Base-by-base conservation (phyloP, 2,113 vertebrate species). In the Charadrius vociferus region DNA sequence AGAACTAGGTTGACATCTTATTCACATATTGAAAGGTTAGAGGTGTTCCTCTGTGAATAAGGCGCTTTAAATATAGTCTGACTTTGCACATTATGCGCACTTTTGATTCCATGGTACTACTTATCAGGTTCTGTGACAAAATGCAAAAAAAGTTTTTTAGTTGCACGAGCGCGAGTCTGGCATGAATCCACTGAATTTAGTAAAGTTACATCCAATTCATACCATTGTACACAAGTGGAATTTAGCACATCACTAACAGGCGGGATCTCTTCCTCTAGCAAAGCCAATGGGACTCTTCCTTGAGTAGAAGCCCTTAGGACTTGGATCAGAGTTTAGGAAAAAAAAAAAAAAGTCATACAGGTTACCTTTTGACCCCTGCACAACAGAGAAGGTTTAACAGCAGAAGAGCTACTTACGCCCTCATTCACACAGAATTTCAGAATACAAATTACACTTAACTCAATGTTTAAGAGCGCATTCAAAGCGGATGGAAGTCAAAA, bases 241-340 rank as follows among this genome's bases (percentile, higher is more conserved):
- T 5, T 45, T 2, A 23, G 16, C 2, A 1, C 36, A 5, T 2
- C 0, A 8, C 74, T 26, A 11, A 22, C 0, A 4, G 37, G 29
- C 2, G 18, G n/a, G 27, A 47, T 52, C 68, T 73, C 30, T 36
- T 14, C 73, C 39, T 23, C 61, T 0, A 14, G 26, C 24, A 41
- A 41, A 47, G 34, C 5, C 61, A 39, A 1, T 0, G 4, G 21
- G 32, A 71, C 34, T 32, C 52, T 13, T 39, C 71, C 58, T 30
- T 3, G 24, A 43, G 47, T 1, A 14, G 23, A 45, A 37, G 4
- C 16, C 61, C n/a, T 34, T 6, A 3, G 6, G 26, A 30, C 37
- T 62, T 21, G 61, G 59, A 41, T 5, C n/a, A 8, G 21, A 19
- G 55, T 20, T 61, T 17, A 13, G 27, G 21, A 20, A 21, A 39